Evolutionary conservation across 1,140 invertebrate genomes (phyloP).

Genomic region (Zaprionus taronus): DNA sequence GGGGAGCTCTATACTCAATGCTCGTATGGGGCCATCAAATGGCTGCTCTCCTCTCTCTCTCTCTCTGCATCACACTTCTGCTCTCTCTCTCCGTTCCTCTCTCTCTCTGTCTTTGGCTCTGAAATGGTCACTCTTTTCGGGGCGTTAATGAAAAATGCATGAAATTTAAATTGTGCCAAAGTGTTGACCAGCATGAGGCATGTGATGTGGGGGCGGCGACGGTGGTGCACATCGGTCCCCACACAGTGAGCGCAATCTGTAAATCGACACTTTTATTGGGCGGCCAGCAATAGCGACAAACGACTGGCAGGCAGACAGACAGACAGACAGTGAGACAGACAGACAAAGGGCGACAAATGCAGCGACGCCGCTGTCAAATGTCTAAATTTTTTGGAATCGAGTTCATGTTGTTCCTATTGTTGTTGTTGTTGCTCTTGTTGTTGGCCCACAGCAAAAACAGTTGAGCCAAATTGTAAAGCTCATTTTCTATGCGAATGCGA

Average conservation of each 20-base stretch:
- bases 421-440: conserved; percentile 1
- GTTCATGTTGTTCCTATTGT: conserved; percentile 17
- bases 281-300: conserved; percentile 14
- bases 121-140: conserved; percentile 57
- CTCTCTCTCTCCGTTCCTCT: background rate
- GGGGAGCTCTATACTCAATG: background rate
- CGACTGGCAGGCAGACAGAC: conserved; percentile 15
- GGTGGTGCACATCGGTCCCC: background rate
- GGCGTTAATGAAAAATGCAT: conserved; percentile 78
- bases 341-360: conserved; percentile 54
- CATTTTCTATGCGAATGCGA: conserved; percentile 76
- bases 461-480: conserved; percentile 53
- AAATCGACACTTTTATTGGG: conserved; percentile 70
- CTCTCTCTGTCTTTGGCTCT: background rate
- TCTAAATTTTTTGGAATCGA: conserved; percentile 59
- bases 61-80: background rate
- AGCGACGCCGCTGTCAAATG: conserved; percentile 68
- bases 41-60: conserved; percentile 29
- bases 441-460: conserved; percentile 12
- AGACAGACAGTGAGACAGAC: conserved; percentile 2
- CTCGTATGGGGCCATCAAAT: conserved; percentile 30
- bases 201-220: conserved; percentile 16
- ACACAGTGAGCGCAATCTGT: conserved; percentile 35
- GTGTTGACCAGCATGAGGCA: conserved; percentile 56
- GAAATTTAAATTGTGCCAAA: conserved; percentile 81